Evolutionary conservation across 2,888 invertebrate genomes (phyloP).

Genomic region (Chrysomela aeneicollis): DNA sequence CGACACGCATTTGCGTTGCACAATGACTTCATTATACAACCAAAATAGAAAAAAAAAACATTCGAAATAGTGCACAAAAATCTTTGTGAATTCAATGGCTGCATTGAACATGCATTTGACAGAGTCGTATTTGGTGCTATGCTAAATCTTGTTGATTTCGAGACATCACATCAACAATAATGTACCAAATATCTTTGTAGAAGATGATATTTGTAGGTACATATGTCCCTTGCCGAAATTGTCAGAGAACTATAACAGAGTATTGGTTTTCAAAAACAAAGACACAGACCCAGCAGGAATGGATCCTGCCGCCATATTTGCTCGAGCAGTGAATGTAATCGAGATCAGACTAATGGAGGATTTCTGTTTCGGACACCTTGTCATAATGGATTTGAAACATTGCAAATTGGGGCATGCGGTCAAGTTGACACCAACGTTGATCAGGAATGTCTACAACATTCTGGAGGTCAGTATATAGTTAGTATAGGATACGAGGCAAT

Average conservation of each 20-base stretch:
- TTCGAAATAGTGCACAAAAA: too few species aligned
- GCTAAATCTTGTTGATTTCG: too few species aligned
- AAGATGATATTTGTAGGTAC: slow-evolving; percentile 28
- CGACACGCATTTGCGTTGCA: too few species aligned
- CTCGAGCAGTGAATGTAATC: slow-evolving; percentile 27
- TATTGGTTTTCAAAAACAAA: slow-evolving; percentile 59
- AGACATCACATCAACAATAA: too few species aligned
- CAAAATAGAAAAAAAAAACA: too few species aligned
- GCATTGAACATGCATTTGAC: too few species aligned
- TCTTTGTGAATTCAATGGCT: too few species aligned
- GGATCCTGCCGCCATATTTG: slow-evolving; percentile 27
- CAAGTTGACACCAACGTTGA: slow-evolving; percentile 35
- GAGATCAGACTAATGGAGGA: slow-evolving; percentile 38
- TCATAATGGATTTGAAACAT: slow-evolving; percentile 34
- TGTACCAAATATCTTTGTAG: too few species aligned
- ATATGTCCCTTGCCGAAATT: slow-evolving; percentile 57
- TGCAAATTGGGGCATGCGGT: slow-evolving; percentile 28
- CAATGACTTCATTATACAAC: too few species aligned
- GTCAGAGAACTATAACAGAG: slow-evolving; percentile 59
- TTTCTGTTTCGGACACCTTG: slow-evolving; percentile 27
- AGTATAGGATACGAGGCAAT: neutral
- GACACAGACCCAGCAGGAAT: slow-evolving; percentile 24
- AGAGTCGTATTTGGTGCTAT: too few species aligned
- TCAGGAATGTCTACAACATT: slow-evolving; percentile 30
- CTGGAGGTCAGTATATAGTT: slow-evolving; percentile 30